These are phyloP conservation scores for Andrena hattorfiana DNA, from an alignment of 2,888 invertebrate genomes.

Conservation along the genomic window DNA sequence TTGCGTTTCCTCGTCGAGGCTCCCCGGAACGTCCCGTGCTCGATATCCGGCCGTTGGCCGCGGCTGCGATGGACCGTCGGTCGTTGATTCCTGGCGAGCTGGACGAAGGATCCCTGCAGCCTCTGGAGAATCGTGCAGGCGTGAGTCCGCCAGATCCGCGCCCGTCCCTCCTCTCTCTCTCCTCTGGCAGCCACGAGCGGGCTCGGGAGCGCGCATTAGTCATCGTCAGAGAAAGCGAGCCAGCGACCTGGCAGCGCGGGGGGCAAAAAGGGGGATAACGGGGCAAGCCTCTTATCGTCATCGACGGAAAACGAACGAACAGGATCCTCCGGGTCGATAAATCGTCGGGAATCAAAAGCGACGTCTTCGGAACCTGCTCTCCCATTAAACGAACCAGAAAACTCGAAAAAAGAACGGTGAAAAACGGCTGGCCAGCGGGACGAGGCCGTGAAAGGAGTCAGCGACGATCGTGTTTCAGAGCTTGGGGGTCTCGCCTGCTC, in stretches of 20 bases:
- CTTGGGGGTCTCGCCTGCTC: neutral
- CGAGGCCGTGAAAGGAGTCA: neutral
- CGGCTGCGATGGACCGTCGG: neutral
- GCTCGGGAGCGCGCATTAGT: conserved; percentile 49
- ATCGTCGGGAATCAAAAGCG: conserved; percentile 5
- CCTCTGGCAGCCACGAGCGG: conserved; percentile 18
- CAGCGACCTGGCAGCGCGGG: conserved; percentile 13
- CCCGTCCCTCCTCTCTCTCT: neutral
- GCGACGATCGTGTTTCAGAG: conserved; percentile 4
- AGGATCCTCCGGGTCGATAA: neutral
- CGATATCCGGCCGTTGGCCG: neutral
- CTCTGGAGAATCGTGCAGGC: conserved; percentile 15
- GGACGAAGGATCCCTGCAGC: neutral
- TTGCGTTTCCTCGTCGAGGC: neutral
- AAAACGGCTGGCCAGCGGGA: no score
- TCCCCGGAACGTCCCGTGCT: neutral
- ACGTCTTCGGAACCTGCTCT: neutral
- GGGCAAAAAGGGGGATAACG: conserved; percentile 31
- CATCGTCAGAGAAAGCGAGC: conserved; percentile 57
- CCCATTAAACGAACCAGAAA: no score
- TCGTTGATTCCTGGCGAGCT: conserved; percentile 4
- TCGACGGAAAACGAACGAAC: conserved; percentile 23
- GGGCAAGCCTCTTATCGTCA: conserved; percentile 36
- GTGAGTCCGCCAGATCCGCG: conserved; percentile 1
- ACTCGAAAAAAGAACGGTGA: no score